Evolutionary conservation across 2,797 vertebrate species (phyloP).

Genomic region (Malurus splendens): DNA sequence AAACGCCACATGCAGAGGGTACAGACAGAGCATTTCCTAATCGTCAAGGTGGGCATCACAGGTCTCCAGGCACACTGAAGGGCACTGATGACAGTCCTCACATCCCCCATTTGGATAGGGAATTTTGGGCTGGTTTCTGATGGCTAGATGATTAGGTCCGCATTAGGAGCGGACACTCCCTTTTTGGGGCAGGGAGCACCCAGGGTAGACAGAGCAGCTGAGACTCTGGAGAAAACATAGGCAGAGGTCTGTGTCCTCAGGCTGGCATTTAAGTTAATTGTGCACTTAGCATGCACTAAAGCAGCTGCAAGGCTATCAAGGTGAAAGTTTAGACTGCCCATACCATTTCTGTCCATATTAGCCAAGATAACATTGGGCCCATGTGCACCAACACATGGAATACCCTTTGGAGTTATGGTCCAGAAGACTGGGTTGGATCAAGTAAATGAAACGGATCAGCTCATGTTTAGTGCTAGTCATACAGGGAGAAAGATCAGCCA

Average conservation of each 20-base stretch:
- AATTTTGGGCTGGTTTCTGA: not conserved
- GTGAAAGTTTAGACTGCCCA: not conserved
- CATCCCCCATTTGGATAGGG: not conserved
- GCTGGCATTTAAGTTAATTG: not conserved
- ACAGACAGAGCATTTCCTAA: not conserved
- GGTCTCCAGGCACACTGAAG: not conserved
- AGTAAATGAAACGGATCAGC: not conserved
- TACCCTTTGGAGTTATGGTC: not conserved
- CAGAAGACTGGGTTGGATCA: not conserved
- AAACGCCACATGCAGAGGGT: not conserved
- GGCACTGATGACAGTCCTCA: not conserved
- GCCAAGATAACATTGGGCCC: not conserved
- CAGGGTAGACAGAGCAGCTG: not conserved
- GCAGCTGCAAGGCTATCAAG: not conserved
- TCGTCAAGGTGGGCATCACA: not conserved
- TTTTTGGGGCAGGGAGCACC: not conserved
- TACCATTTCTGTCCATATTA: not conserved
- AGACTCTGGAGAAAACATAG: not conserved
- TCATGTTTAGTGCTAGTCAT: not conserved
- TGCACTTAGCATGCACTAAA: not conserved
- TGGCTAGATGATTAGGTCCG: not conserved
- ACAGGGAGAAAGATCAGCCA: not conserved
- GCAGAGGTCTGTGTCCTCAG: not conserved
- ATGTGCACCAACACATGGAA: not conserved
- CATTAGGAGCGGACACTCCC: not conserved